phyloP scores from a whole-genome alignment of 2,797 vertebrate genomes.

The Crocidura indochinensis region DNA sequence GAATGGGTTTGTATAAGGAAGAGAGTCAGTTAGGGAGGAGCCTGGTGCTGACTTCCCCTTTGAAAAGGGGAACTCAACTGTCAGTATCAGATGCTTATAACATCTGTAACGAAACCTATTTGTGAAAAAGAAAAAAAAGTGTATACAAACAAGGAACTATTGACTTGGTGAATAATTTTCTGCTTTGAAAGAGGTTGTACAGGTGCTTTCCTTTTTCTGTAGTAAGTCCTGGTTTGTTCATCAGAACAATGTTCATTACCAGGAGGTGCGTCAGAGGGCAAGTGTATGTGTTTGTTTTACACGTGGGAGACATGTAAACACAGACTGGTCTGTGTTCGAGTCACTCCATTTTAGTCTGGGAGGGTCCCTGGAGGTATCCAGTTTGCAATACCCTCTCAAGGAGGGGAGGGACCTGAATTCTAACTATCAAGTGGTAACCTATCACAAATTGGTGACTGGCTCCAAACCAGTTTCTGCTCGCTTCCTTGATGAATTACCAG shows the following conservation, averaged over 20 bases:
- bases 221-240: constrained; percentile 4
- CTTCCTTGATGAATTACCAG: background rate
- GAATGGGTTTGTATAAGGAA: background rate
- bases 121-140: background rate
- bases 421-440: background rate
- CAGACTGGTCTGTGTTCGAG: too few relatives aligned
- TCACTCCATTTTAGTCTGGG: too few relatives aligned
- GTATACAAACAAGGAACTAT: constrained; percentile 7
- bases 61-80: too few relatives aligned
- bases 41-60: too few relatives aligned
- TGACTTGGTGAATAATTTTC: constrained; percentile 29
- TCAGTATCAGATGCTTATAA: too few relatives aligned
- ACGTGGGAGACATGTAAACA: too few relatives aligned
- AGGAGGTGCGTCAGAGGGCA: too few relatives aligned
- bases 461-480: background rate
- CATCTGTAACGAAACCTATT: too few relatives aligned
- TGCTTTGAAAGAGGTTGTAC: constrained; percentile 27
- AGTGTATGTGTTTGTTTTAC: too few relatives aligned
- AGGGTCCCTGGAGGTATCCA: too few relatives aligned
- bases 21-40: background rate
- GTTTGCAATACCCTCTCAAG: too few relatives aligned
- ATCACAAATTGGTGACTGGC: background rate
- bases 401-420: background rate
- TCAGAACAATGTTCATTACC: background rate
- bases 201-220: background rate